Evolutionary conservation across 2,113 vertebrate genomes (phyloP).

Genomic region (Terrapene triunguis): DNA sequence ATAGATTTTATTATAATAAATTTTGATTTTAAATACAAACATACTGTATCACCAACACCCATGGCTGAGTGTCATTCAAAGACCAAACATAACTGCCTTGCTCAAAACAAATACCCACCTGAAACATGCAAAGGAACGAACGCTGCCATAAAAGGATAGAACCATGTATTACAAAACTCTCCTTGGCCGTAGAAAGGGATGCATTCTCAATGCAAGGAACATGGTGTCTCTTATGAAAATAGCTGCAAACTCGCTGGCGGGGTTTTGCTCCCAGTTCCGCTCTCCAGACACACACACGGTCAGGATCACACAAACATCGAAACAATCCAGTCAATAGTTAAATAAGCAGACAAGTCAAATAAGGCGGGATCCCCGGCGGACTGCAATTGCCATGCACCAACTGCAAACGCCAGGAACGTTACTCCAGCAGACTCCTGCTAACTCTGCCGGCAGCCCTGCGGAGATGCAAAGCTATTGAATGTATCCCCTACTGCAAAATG

Average conservation of each 20-base stretch:
- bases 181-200: constrained; percentile 27
- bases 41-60: constrained; percentile 44
- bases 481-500: accelerated
- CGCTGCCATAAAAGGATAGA: background rate
- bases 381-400: background rate
- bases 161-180: constrained; percentile 10
- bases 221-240: constrained; percentile 29
- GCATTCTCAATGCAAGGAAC: constrained; percentile 34
- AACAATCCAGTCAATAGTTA: background rate
- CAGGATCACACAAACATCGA: background rate
- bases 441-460: background rate
- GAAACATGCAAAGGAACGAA: constrained; percentile 78
- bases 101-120: constrained; percentile 48
- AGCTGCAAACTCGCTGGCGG: constrained; percentile 54
- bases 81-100: constrained; percentile 16
- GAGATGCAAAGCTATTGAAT: accelerated
- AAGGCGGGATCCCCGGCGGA: constrained; percentile 78
- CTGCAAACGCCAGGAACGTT: background rate
- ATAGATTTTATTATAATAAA: constrained; percentile 89
- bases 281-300: background rate
- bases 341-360: constrained; percentile 64
- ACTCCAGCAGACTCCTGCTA: background rate
- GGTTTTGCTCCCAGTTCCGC: constrained; percentile 8
- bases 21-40: constrained; percentile 82
- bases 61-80: background rate